A percentile compares a stretch with the other conserved stretches of the same genome.
Evolutionary conservation across 1,140 invertebrate genomes (phyloP).

Genomic region (Procambarus clarkii): DNA sequence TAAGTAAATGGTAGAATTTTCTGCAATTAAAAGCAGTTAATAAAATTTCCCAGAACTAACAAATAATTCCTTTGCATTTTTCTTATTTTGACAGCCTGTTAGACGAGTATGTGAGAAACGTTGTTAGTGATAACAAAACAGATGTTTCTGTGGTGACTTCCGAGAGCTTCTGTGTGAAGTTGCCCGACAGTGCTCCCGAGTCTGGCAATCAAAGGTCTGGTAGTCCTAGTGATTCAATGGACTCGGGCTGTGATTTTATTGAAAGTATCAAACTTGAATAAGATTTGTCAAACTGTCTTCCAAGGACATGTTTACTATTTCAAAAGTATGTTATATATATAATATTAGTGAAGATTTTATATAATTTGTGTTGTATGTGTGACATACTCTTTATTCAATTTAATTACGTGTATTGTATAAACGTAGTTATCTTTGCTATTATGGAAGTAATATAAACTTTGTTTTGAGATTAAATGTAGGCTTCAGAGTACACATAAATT

Average conservation of each 20-base stretch:
- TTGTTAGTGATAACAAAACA: not conserved
- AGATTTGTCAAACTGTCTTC: not conserved
- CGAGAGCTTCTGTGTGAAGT: not conserved
- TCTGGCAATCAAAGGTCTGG: not conserved
- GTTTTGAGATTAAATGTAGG: too few relatives aligned
- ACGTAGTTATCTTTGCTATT: too few relatives aligned
- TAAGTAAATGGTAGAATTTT: too few relatives aligned
- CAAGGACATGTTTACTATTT: not conserved
- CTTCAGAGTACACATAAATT: too few relatives aligned
- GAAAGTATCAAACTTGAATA: not conserved
- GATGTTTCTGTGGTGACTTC: not conserved
- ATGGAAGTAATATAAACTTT: too few relatives aligned
- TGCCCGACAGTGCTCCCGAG: not conserved
- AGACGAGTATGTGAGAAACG: not conserved
- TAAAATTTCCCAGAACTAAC: too few relatives aligned
- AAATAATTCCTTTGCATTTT: not conserved
- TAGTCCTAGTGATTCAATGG: not conserved
- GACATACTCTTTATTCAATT: too few relatives aligned
- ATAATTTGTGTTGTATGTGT: too few relatives aligned
- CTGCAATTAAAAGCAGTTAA: too few relatives aligned
- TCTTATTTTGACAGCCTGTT: not conserved
- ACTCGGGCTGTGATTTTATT: slow-evolving; percentile 11
- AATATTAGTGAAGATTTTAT: too few relatives aligned
- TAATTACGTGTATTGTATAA: too few relatives aligned
- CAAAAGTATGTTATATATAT: too few relatives aligned